Conservation (phyloP, 2,113 vertebrate genomes). For the Upupa epops region DNA sequence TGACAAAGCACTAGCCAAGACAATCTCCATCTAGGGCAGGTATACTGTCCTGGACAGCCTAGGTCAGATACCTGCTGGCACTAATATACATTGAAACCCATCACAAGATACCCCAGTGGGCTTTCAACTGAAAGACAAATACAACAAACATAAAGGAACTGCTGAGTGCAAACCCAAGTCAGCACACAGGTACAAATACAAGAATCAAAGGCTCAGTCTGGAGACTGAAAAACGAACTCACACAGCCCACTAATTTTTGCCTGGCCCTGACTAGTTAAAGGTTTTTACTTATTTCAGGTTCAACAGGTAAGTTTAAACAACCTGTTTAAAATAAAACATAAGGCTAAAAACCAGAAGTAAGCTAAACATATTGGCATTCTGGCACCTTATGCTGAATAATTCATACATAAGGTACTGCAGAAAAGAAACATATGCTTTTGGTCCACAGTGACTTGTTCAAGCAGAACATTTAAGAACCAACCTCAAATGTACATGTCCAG, state of each 20-base stretch:
- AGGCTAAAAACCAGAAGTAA: slow-evolving; percentile 63
- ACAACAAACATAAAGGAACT: background rate
- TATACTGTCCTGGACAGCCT: background rate
- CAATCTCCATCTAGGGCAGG: background rate
- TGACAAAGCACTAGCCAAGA: background rate
- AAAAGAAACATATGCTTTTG: slow-evolving; percentile 70
- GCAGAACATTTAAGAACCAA: slow-evolving; percentile 54
- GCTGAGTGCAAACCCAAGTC: background rate
- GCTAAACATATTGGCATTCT: slow-evolving; percentile 66
- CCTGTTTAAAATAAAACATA: slow-evolving; percentile 51
- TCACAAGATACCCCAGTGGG: background rate
- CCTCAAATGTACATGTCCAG: slow-evolving; percentile 19
- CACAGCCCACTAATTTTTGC: background rate
- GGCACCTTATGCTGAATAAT: slow-evolving; percentile 72
- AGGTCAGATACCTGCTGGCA: background rate
- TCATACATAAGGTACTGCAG: slow-evolving; percentile 65
- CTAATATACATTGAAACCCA: background rate
- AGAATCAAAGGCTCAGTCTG: background rate
- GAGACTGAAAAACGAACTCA: background rate
- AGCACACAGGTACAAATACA: background rate
- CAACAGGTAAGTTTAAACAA: slow-evolving; percentile 58
- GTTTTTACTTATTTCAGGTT: slow-evolving; percentile 10
- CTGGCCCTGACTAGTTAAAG: background rate
- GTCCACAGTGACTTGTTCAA: slow-evolving; percentile 59
- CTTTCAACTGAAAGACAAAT: background rate